Evolutionary conservation across 2,113 vertebrate species (phyloP), one percentile per base, ranked within the genome.

Genomic region (Malurus cyaneus): DNA sequence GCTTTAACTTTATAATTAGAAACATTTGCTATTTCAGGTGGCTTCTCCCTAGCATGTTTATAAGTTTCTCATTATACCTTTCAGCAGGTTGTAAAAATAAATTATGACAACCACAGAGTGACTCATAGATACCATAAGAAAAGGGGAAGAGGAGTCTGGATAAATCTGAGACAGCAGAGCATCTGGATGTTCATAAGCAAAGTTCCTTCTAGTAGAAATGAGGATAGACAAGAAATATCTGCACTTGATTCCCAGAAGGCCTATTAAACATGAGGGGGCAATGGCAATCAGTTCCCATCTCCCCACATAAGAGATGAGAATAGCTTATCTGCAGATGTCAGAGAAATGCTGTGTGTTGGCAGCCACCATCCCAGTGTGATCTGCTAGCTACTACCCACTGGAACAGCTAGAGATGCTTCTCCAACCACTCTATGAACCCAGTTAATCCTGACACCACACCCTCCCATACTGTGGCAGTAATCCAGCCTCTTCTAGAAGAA

Each of bases 1-100:
- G 74, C 52, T 95, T 88, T 80, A 89, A 86, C 76, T 86, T 92
- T 60, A 78, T 71, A 93, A 94, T 96, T 92, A 83, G 67, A 93
- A 95, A 74, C 76, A 67, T 31, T 86, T 32, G 54, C 81, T 96
- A 83, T 66, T 94, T 94, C 76, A 92, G 56, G 56, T 80, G 67
- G 26, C 44, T 93, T 80, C 46, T 88, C 39, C 42, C 41, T 24
- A 80, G 31, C 25, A 34, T 39, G 67, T 90, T 94, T 94, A 9
- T 83, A 92, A 80, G 18, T 32, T 86, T 57, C 41, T 76, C 66
- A 41, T 70, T 83, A 78, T 6, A 88, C 18, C 52, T 90, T 86
- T 74, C 83, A 78, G 42, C 3, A 2, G 70, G 21, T 72, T 91
- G 72, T 86, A 88, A 95, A 97, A 95, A 96, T 77, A 92, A 88